phyloP scores from a whole-genome alignment of 2,888 invertebrate species.

The Tipula unca region DNA sequence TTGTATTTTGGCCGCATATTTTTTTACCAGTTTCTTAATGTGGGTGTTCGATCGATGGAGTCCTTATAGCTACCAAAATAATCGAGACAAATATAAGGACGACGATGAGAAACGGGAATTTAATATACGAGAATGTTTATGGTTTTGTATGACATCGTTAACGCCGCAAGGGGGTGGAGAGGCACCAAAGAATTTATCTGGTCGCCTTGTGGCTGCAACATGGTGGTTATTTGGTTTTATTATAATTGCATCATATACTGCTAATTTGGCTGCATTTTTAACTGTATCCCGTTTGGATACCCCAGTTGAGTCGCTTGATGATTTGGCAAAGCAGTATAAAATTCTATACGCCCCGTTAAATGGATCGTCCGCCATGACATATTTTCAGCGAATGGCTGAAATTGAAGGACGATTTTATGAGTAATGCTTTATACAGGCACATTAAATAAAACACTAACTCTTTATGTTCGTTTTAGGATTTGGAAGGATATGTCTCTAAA shows the following conservation, averaged over 20 bases:
- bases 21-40: slow-evolving; percentile 89
- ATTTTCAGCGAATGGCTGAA: slow-evolving; percentile 92
- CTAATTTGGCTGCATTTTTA: slow-evolving; percentile 93
- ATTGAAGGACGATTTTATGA: slow-evolving; percentile 93
- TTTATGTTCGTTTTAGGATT: slow-evolving; percentile 48
- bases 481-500: slow-evolving; percentile 98
- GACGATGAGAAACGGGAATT: slow-evolving; percentile 93
- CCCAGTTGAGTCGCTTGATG: slow-evolving; percentile 87
- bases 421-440: slow-evolving; percentile 40
- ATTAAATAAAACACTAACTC: neutral
- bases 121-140: slow-evolving; percentile 89
- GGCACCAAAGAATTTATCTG: slow-evolving; percentile 92
- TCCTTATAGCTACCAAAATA: slow-evolving; percentile 94
- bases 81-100: slow-evolving; percentile 83
- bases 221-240: slow-evolving; percentile 99
- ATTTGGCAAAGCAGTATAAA: slow-evolving; percentile 91
- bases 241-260: slow-evolving; percentile 97
- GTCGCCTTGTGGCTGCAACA: slow-evolving; percentile 89
- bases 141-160: slow-evolving; percentile 98
- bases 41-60: slow-evolving; percentile 97
- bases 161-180: slow-evolving; percentile 94
- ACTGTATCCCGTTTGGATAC: slow-evolving; percentile 90
- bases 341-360: slow-evolving; percentile 89
- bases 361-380: slow-evolving; percentile 83
- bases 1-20: slow-evolving; percentile 89